These are phyloP conservation scores for Halichondria panicea DNA, from an alignment of 37 sponge, comb jelly and placozoan genomes.

Conservation along the genomic window DNA sequence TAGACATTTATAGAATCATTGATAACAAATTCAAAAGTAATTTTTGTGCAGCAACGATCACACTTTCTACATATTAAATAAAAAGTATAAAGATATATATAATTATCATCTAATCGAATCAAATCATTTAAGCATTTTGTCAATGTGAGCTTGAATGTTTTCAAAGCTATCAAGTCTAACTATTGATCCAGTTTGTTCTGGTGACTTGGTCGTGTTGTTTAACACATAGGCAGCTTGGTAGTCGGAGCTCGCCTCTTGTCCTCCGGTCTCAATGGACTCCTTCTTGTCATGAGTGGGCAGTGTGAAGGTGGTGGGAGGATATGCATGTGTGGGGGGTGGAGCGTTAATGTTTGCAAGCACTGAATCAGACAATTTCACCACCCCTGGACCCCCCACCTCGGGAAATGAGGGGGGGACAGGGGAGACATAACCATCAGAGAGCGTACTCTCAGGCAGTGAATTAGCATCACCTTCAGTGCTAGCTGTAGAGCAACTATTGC, in stretches of 20 bases:
- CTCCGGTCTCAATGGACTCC: neutral
- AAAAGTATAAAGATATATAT: neutral
- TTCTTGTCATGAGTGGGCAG: neutral
- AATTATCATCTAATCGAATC: neutral
- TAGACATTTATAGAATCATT: neutral
- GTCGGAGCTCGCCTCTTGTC: neutral
- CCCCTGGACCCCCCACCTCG: neutral
- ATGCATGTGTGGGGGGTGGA: slow-evolving; percentile 3
- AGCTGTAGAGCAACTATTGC: neutral
- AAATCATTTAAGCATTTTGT: neutral
- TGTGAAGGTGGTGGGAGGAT: slow-evolving; percentile 3
- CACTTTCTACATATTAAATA: neutral
- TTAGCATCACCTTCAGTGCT: slow-evolving; percentile 47
- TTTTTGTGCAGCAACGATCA: neutral
- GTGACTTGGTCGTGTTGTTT: too few species aligned
- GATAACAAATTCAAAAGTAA: neutral
- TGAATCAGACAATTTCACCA: slow-evolving; percentile 33
- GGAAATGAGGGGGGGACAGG: neutral
- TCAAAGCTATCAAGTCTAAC: slow-evolving; percentile 46
- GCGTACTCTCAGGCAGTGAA: neutral
- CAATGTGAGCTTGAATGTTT: slow-evolving; percentile 16
- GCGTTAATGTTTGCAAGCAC: slow-evolving; percentile 19
- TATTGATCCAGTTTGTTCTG: slow-evolving; percentile 31
- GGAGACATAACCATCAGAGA: slow-evolving; percentile 13
- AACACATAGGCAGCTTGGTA: too few species aligned